Conservation (phyloP, 2,888 invertebrate species). For the Tigriopus californicus region DNA sequence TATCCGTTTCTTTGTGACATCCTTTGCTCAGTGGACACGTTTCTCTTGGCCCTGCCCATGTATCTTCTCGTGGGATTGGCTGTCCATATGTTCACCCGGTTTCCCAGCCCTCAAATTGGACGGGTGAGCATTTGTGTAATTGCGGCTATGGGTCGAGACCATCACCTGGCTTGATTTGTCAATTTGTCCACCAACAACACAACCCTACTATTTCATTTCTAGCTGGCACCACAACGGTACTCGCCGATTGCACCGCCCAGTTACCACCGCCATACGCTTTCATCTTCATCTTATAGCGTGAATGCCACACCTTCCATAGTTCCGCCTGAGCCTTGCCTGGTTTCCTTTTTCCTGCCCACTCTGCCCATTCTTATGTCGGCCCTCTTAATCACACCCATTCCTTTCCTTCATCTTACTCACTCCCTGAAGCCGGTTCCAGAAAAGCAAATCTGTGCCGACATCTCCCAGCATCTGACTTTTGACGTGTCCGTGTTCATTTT, state of each 20-base stretch:
- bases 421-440: neutral
- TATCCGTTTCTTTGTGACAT: conserved; percentile 3
- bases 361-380: neutral
- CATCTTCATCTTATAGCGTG: no score
- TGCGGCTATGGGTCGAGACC: no score
- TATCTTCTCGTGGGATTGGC: neutral
- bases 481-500: conserved; percentile 3
- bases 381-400: conserved; percentile 1
- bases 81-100: conserved; percentile 6
- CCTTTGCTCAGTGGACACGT: conserved; percentile 6
- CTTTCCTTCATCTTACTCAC: neutral
- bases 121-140: no score
- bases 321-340: neutral
- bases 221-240: no score
- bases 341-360: neutral
- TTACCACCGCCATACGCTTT: no score
- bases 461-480: neutral
- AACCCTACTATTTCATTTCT: no score
- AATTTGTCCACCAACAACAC: no score
- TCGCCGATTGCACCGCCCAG: no score
- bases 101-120: neutral
- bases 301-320: no score
- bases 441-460: neutral
- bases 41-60: neutral
- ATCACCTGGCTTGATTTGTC: no score